phyloP scores from a whole-genome alignment of 2,797 vertebrate genomes.

The Microctenopoma lineatum region DNA sequence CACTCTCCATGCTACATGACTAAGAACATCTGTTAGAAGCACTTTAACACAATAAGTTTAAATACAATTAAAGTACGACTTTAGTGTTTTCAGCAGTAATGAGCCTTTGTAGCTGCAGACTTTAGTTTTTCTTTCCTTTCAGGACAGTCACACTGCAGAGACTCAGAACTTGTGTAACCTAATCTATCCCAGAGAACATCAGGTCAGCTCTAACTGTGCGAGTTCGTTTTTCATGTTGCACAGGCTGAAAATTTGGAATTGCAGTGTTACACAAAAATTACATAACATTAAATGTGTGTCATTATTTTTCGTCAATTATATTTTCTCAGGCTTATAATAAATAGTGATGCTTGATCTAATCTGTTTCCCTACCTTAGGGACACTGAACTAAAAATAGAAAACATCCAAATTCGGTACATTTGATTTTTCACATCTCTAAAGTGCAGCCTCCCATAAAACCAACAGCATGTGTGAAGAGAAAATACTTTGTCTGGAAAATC shows the following conservation, averaged over 20 bases:
- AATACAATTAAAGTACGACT: neutral
- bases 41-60: neutral
- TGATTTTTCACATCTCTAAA: constrained; percentile 4
- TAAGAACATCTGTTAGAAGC: neutral
- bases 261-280: neutral
- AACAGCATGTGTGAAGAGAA: neutral
- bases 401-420: neutral
- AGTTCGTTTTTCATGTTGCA: neutral
- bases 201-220: neutral
- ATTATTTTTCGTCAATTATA: neutral
- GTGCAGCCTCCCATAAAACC: neutral
- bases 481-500: neutral
- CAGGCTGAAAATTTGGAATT: neutral
- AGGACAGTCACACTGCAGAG: neutral
- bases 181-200: neutral
- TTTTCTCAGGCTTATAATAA: neutral
- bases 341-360: neutral
- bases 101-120: neutral
- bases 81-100: neutral
- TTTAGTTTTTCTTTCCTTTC: neutral
- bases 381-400: neutral
- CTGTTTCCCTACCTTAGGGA: neutral
- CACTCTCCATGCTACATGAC: neutral
- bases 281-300: neutral
- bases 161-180: neutral